These are phyloP conservation scores for Phymatocera aterrima DNA, from an alignment of 2,888 invertebrate genomes.

Conservation along the genomic window DNA sequence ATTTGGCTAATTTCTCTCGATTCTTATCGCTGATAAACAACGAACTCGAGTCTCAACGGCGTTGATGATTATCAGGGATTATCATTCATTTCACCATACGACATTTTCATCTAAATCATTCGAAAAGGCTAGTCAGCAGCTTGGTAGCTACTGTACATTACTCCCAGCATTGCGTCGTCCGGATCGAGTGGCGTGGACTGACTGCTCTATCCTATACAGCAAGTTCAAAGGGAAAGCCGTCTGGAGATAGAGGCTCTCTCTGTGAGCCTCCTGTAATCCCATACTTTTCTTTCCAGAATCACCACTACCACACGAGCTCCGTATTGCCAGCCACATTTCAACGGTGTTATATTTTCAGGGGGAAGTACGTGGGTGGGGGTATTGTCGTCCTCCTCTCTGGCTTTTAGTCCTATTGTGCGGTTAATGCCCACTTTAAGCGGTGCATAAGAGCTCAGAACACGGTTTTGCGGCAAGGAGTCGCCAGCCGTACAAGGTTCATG, in stretches of 20 bases:
- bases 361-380: too few species aligned
- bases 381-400: constrained; percentile 48
- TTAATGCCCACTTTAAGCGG: constrained; percentile 63
- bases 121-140: neutral
- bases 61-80: neutral
- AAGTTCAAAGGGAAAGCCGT: constrained; percentile 38
- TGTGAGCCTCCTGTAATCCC: constrained; percentile 38
- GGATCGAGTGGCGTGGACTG: neutral
- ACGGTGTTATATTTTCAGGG: constrained; percentile 35
- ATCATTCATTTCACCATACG: neutral
- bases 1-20: too few species aligned
- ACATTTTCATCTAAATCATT: neutral
- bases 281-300: constrained; percentile 36
- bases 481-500: constrained; percentile 36
- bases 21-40: neutral
- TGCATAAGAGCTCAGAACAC: constrained; percentile 58
- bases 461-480: constrained; percentile 55
- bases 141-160: neutral
- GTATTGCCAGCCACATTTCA: constrained; percentile 12
- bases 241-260: constrained; percentile 12
- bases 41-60: neutral
- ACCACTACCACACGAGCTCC: constrained; percentile 6
- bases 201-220: neutral
- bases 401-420: constrained; percentile 59
- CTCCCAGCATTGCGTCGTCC: neutral